These are phyloP conservation scores for Papilio demoleus DNA, from an alignment of 2,888 invertebrate species.

Conservation along the genomic window DNA sequence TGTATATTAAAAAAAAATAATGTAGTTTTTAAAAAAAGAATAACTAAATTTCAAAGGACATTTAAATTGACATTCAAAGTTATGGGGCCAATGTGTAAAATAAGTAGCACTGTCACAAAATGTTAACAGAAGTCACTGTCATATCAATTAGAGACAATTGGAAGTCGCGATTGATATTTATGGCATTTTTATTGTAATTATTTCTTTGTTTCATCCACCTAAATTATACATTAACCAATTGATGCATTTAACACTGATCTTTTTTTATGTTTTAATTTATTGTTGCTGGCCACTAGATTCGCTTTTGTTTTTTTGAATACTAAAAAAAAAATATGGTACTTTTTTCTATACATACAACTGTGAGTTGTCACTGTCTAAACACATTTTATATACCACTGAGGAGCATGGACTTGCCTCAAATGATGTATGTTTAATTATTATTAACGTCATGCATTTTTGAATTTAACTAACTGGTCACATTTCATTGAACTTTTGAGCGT, in stretches of 20 bases:
- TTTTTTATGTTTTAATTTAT: neutral
- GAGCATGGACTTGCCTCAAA: too few species aligned
- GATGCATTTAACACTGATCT: neutral
- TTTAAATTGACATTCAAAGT: neutral
- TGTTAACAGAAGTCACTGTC: conserved; percentile 49
- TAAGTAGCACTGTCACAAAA: conserved; percentile 37
- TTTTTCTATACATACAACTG: neutral
- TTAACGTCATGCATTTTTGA: too few species aligned
- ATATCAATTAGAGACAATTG: conserved; percentile 47
- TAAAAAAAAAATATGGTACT: neutral
- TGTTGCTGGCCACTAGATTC: neutral
- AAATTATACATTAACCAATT: neutral
- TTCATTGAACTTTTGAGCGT: too few species aligned
- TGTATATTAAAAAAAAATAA: too few species aligned
- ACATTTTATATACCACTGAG: too few species aligned
- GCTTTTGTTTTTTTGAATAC: neutral
- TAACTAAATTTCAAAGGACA: neutral
- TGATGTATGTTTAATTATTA: too few species aligned
- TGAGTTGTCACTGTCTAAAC: too few species aligned
- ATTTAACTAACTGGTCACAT: too few species aligned
- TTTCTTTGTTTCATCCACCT: neutral
- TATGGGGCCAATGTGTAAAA: neutral
- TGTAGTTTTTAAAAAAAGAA: neutral
- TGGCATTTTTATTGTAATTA: neutral
- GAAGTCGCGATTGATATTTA: conserved; percentile 36